Conservation (phyloP, 23 tunicate genomes). For the Oikopleura dioica region DNA sequence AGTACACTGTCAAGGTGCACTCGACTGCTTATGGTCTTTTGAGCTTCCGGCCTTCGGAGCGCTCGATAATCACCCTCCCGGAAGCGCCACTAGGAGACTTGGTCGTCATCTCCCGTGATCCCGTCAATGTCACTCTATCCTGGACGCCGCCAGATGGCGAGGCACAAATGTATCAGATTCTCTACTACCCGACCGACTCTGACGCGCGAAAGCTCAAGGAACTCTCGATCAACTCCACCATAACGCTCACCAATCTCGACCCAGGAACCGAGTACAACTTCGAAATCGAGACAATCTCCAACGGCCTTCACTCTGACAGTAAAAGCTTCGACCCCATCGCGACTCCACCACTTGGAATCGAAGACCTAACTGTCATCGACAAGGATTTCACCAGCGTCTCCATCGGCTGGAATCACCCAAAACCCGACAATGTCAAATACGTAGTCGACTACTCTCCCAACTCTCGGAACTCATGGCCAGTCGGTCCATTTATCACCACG, state of each 20-base stretch:
- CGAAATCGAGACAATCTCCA: not conserved
- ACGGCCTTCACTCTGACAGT: not conserved
- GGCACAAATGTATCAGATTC: not conserved
- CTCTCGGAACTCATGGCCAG: not conserved
- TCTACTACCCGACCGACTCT: not conserved
- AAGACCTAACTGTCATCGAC: not conserved
- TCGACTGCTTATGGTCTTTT: not conserved
- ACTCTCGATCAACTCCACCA: not conserved
- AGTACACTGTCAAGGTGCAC: not conserved
- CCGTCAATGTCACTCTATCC: not conserved
- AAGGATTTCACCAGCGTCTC: not conserved
- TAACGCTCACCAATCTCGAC: not conserved
- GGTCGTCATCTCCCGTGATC: not conserved
- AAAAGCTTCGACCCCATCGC: not conserved
- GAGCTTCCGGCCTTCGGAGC: not conserved
- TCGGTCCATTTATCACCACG: not conserved
- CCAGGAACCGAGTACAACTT: not conserved
- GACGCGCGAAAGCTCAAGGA: not conserved
- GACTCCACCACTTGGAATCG: not conserved
- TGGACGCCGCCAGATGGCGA: slow-evolving; percentile 3
- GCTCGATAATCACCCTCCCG: not conserved
- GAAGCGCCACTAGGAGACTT: not conserved
- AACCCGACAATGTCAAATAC: not conserved
- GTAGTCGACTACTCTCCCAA: not conserved
- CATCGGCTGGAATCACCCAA: not conserved